Percentiles rank a stretch among this genome's conserved stretches.
Conservation (phyloP, 1,140 invertebrate species). For the Drosophila trapezifrons region DNA sequence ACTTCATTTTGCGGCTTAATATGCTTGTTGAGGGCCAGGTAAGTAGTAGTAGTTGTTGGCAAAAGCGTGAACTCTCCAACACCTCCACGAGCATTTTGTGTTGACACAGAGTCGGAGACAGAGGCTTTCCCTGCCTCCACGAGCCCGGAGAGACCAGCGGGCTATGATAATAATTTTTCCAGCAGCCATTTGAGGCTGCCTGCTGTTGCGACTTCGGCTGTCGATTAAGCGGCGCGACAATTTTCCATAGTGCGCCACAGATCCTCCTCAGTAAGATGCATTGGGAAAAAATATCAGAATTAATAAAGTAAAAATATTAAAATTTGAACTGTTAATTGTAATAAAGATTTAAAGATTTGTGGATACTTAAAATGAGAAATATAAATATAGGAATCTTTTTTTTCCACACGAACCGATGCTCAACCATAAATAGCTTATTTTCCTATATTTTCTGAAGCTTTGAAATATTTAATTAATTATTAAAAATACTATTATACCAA, state of each 20-base stretch:
- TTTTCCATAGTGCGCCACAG: slow-evolving; percentile 66
- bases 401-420: too few species aligned
- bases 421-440: too few species aligned
- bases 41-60: slow-evolving; percentile 68
- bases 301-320: not conserved
- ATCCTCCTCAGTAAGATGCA: slow-evolving; percentile 18
- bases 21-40: slow-evolving; percentile 78
- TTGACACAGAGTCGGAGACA: slow-evolving; percentile 58
- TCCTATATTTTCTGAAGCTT: too few species aligned
- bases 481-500: too few species aligned
- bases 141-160: slow-evolving; percentile 37
- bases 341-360: too few species aligned
- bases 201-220: slow-evolving; percentile 52
- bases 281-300: not conserved
- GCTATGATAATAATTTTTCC: slow-evolving; percentile 79
- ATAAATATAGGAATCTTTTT: not conserved
- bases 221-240: slow-evolving; percentile 80
- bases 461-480: too few species aligned
- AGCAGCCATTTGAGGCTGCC: slow-evolving; percentile 39
- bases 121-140: slow-evolving; percentile 54
- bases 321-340: too few species aligned
- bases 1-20: slow-evolving; percentile 81
- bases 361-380: not conserved
- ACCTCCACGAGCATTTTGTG: slow-evolving; percentile 72
- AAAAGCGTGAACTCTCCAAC: slow-evolving; percentile 81